Evolutionary conservation across 2,797 vertebrate species (phyloP).

Genomic region (Schizopygopsis pylzovi): DNA sequence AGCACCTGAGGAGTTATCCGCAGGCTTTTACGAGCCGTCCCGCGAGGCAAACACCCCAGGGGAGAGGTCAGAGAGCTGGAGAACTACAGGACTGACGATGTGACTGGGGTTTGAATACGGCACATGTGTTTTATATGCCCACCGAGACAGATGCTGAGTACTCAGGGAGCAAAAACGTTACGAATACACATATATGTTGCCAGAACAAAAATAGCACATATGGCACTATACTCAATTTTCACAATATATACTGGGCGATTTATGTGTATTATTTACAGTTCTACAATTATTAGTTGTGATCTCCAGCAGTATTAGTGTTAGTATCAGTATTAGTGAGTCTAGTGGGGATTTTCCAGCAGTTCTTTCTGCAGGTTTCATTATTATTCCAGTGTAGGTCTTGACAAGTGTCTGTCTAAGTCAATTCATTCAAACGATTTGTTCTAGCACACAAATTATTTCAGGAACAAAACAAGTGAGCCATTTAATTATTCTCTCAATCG

Average conservation of each 20-base stretch:
- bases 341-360: neutral
- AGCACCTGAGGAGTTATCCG: conserved; percentile 41
- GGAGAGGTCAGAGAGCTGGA: conserved; percentile 38
- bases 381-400: neutral
- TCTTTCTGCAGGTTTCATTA: neutral
- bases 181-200: neutral
- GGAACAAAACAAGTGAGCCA: neutral
- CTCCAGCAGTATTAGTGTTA: neutral
- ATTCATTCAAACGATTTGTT: neutral
- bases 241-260: neutral
- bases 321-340: neutral
- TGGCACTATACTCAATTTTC: neutral
- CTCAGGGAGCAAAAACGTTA: neutral
- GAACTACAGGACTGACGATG: neutral
- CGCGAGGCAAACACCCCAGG: neutral
- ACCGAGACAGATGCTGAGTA: neutral
- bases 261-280: neutral
- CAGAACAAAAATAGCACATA: neutral
- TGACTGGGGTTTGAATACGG: conserved; percentile 31
- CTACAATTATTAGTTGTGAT: neutral
- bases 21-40: conserved; percentile 33
- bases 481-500: neutral
- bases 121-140: neutral
- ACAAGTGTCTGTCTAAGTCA: neutral
- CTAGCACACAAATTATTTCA: neutral